Conservation (phyloP, 2,113 vertebrate species). For the Arenaria interpres region DNA sequence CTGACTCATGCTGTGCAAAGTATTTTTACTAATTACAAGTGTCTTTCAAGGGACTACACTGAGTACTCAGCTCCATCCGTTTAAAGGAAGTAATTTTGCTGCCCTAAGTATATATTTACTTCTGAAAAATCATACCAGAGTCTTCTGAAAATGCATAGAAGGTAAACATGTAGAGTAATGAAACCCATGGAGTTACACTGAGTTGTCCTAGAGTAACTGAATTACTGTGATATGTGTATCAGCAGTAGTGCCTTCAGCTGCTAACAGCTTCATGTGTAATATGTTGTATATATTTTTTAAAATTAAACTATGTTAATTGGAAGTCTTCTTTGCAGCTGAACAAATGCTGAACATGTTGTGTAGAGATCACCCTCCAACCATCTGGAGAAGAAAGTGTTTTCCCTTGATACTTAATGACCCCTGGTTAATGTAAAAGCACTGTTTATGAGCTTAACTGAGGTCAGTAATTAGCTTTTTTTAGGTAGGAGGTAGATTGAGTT, state of each 20-base stretch:
- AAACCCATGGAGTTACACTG: not conserved
- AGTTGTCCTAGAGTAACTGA: not conserved
- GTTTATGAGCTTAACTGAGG: not conserved
- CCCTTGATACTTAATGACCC: conserved; percentile 25
- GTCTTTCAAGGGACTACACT: not conserved
- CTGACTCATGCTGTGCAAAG: not conserved
- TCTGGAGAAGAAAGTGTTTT: conserved; percentile 29
- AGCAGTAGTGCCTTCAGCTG: not conserved
- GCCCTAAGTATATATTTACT: not conserved
- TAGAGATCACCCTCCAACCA: not conserved
- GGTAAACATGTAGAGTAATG: not conserved
- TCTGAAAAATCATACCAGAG: not conserved
- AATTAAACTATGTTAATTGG: not conserved
- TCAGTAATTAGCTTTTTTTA: conserved; percentile 25
- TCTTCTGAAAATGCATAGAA: not conserved
- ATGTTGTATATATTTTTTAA: not conserved
- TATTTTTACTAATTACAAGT: not conserved
- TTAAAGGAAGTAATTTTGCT: not conserved
- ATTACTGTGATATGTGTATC: not conserved
- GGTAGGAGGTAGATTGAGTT: conserved; percentile 46
- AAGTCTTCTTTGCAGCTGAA: not conserved
- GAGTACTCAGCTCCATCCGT: not conserved
- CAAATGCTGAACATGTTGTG: not conserved
- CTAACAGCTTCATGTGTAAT: not conserved
- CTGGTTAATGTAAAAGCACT: conserved; percentile 26